Evolutionary conservation across 1,140 invertebrate species (phyloP), one percentile per base, ranked within the genome.

Genomic region (Drosophila ficusphila): DNA sequence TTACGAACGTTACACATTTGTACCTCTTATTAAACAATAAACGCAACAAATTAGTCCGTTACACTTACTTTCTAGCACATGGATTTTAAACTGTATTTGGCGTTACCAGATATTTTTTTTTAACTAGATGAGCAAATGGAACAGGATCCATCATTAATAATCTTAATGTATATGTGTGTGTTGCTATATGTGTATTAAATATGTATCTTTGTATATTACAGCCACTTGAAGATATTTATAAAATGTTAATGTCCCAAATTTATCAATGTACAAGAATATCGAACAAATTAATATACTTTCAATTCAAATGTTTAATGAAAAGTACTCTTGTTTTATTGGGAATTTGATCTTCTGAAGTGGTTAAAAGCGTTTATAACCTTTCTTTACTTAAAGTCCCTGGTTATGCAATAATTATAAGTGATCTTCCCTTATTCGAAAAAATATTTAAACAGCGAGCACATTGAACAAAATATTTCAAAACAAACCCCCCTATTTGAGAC

Each of bases 171-270:
- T 68, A 74, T 85, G 76, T 88, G 70, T 74, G 73, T 86, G 79
- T 85, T 85, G 76, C 79, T 86, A 85, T 76, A 86, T 86, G 81
- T 86, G 81, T 85, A 76, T 72, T 61, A 72, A 76, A 81, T 38
- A 49, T 76, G 54, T 62, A 42, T 61, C 48, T 62, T 60, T 64
- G 53, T 69, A 64, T 51, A 53, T 56, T 79, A 79, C 38, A 47
- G 36, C 47, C 54, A 68, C 47, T 58, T 61, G 42, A 73, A 65
- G 42, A 82, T 77, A 82, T 83, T 68, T 82, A 73, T 56, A 53
- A 64, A 77, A 64, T 69, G 57, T 83, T 82, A 58, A 77, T 65
- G 69, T 69, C 76, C 73, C 58, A 39, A 74, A 58, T 56, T 48
- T 82, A 78, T 81, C 73, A 73, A 76, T 77, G 67, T 76, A 69